Evolutionary conservation across 2,888 invertebrate genomes (phyloP), one percentile per base, ranked within the genome.

Genomic region (Phrixothrix hirtus): DNA sequence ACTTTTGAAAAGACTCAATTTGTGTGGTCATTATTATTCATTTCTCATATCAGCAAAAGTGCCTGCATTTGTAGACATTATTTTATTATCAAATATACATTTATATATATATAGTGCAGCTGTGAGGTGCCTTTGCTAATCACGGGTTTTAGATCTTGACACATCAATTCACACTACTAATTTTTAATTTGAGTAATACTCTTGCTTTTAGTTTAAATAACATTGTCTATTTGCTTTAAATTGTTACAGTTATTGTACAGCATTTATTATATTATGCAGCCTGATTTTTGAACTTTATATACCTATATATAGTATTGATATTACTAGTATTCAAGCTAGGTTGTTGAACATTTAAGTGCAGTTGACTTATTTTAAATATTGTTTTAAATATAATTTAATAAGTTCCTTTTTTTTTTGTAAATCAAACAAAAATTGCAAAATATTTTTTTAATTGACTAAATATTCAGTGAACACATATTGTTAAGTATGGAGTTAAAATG

Each of bases 51-150:
- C 56, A 56, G 51, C 48, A 52, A 55, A 55, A 56, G 56, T 56
- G 56, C 56, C 56, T 56, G 52, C 48, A 52, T 56, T 49, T 41
- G 30, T 52, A 53, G 44, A 44, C 41, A 25, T 48, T 43, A 39
- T 39, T 39, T 29, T 48, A 39, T 47, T 48, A 32, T 34, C 26
- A 52, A 36, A 30, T 41, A 34, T n/a, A n/a, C n/a, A n/a, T n/a
- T n/a, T n/a, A n/a, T n/a, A n/a, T 48, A 47, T 48, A 41, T 52
- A 45, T 44, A 52, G 47, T n/a, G 53, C 55, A 59, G 57, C 57
- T 57, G 57, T 53, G 52, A 55, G 61, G 61, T 61, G 61, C 61
- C 61, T 61, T 61, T 58, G 55, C 55, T 45, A 46, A 50, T 50
- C 55, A 55, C 50, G 41, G 55, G 41, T 49, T 45, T 41, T 37